A percentile compares a stretch with the other conserved stretches of the same genome.
Conservation (phyloP, 2,797 vertebrate species). For the Limosa lapponica region DNA sequence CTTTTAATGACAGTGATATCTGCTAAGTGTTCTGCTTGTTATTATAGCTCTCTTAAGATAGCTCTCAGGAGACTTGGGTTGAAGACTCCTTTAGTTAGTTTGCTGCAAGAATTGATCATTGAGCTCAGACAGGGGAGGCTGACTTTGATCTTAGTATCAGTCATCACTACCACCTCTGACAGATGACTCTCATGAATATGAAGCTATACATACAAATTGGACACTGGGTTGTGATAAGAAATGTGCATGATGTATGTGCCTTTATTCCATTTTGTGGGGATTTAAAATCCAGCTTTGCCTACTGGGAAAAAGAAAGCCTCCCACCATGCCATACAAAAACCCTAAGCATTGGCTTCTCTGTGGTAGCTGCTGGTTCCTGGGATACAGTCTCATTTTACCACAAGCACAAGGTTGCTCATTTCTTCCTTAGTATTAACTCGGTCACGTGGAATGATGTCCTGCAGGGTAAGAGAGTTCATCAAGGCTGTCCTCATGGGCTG, state of each 20-base stretch:
- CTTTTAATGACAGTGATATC: background rate
- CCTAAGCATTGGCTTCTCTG: background rate
- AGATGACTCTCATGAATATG: background rate
- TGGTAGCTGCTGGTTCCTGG: background rate
- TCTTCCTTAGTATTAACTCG: background rate
- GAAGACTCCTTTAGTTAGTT: background rate
- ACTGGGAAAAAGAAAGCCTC: background rate
- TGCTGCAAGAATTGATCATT: background rate
- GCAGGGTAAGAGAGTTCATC: background rate
- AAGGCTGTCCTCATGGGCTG: background rate
- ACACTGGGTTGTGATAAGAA: background rate
- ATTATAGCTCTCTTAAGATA: background rate
- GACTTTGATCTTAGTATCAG: background rate
- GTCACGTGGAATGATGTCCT: background rate
- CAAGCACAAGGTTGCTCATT: background rate
- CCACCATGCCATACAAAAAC: background rate
- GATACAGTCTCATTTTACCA: background rate
- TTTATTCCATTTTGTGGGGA: background rate
- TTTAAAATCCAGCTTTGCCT: background rate
- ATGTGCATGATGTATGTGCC: background rate
- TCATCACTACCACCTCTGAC: background rate
- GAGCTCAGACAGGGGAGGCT: background rate
- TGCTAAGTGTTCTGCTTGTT: background rate
- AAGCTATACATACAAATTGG: background rate
- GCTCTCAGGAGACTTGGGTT: background rate